Evolutionary conservation across 2,113 vertebrate genomes (phyloP).

Genomic region (Solenodon paradoxus): DNA sequence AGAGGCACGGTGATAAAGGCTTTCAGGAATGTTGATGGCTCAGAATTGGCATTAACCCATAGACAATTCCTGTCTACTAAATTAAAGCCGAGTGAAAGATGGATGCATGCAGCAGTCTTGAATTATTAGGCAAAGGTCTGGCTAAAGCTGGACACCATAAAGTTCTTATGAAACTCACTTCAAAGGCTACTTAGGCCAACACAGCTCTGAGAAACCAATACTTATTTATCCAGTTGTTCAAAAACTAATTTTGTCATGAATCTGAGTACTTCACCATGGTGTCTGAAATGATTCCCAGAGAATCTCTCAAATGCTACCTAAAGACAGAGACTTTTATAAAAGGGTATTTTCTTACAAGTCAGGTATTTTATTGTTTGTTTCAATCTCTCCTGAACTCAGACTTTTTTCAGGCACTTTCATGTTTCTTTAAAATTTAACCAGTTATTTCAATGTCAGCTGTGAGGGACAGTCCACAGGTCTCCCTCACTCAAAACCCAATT

Average conservation of each 20-base stretch:
- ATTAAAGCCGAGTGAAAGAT: not conserved
- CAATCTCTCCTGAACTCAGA: not conserved
- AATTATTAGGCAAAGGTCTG: not conserved
- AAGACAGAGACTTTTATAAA: not conserved
- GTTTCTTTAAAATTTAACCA: constrained; percentile 8
- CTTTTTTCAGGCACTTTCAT: not conserved
- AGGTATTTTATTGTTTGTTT: constrained; percentile 17
- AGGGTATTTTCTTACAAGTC: constrained; percentile 7
- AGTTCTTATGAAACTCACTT: not conserved
- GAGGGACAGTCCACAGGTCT: not conserved
- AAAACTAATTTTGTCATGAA: not conserved
- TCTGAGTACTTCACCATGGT: not conserved
- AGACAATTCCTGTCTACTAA: not conserved
- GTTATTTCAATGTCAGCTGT: not conserved
- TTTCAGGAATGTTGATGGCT: constrained; percentile 4
- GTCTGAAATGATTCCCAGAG: constrained; percentile 10
- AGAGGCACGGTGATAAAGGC: not conserved
- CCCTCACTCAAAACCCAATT: not conserved
- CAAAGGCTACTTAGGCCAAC: not conserved
- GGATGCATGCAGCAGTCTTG: not conserved
- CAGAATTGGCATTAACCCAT: not conserved
- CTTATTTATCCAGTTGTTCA: not conserved
- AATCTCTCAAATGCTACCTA: not conserved
- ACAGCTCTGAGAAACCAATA: not conserved
- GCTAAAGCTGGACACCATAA: not conserved